Evolutionary conservation across 2,113 vertebrate genomes (phyloP), one percentile per base, ranked within the genome.

Genomic region (Capra hircus): DNA sequence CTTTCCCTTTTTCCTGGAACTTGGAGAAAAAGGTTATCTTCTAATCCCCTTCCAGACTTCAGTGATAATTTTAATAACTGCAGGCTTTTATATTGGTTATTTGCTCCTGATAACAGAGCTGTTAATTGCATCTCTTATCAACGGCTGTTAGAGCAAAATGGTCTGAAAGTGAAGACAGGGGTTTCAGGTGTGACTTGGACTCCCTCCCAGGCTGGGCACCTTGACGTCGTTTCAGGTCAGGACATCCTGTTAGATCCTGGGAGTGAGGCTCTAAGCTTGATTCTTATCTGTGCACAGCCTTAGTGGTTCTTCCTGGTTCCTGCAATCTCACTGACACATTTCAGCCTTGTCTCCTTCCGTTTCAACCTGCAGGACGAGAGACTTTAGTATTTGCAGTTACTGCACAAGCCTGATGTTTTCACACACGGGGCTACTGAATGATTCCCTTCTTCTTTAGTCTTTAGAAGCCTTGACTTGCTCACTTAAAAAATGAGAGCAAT

Each of bases 51-150:
- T 30, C 13, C 59, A 85, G 55, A 48, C 16, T 59, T 91, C 60
- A 67, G 74, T 48, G 60, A 91, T 95, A 74, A 96, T 98, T 88
- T 92, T 97, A 90, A 90, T 95, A 95, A 94, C 74, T 19, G 8
- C 67, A 94, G 48, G 55, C n/a, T 83, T 90, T 96, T 91, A 33
- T 97, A 86, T 88, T 40, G 55, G 60, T 95, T 94, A 93, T 95
- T 94, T 2, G 0, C n/a, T 40, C 19, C 53, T 92, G 64, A 94
- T 92, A 96, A 64, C 84, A 86, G 88, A 80, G 52, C 60, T 87
- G 30, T 87, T 97, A 80, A 97, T 97, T 98, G 48, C 28, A 77
- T 53, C 57, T 95, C 95, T 97, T 98, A 98, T 97, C 98, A 93
- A 4, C 13, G 57, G n/a, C 48, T 1, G 0, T 93, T 95, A 67